Evolutionary conservation across 2,888 invertebrate species (phyloP), one percentile per base, ranked within the genome.

Genomic region (Agapetus fuscipes): DNA sequence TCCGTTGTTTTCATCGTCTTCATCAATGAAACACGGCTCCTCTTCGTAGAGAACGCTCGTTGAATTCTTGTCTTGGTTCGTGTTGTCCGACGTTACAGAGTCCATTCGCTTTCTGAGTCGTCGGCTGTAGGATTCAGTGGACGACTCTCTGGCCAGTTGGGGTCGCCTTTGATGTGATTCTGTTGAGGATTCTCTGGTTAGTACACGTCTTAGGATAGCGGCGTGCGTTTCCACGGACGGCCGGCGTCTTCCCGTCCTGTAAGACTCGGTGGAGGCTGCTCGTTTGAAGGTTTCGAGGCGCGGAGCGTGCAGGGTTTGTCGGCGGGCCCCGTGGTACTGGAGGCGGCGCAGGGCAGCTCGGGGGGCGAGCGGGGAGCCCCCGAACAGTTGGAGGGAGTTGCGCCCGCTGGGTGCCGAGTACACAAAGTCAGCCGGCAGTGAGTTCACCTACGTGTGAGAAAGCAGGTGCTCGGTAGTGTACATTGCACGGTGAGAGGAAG

Each of bases 361-460:
- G 49, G 58, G 56, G 44, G 61, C 61, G 46, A 57, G 62, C 37
- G 54, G 56, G 49, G 47, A 47, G n/a, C 44, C 41, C 12, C 38
- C 39, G 57, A 34, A 57, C 24, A 30, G 51, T 49, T 17, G 56
- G 42, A 48, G 55, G 55, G 25, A 51, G 35, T 45, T 46, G 30
- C 48, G 48, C 12, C 56, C 59, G 6, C 73, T 73, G 25, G 83
- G 82, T 47, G 84, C 83, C 60, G 82, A 83, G 64, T 86, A 88
- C 20, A 80, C 85, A 61, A 88, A 89, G 62, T 88, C 84, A 39
- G 85, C 79, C 38, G 88, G 88, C 50, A 88, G 72, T 41, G 88
- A 88, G 45, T 82, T 77, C 53, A 87, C 80, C 64, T 72, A 58
- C 6, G 62, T 10, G 29, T 28, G 6, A 9, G 29, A 6, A 10